Evolutionary conservation across 2,888 invertebrate genomes (phyloP), one percentile per base, ranked within the genome.

Genomic region (Seira ritae): DNA sequence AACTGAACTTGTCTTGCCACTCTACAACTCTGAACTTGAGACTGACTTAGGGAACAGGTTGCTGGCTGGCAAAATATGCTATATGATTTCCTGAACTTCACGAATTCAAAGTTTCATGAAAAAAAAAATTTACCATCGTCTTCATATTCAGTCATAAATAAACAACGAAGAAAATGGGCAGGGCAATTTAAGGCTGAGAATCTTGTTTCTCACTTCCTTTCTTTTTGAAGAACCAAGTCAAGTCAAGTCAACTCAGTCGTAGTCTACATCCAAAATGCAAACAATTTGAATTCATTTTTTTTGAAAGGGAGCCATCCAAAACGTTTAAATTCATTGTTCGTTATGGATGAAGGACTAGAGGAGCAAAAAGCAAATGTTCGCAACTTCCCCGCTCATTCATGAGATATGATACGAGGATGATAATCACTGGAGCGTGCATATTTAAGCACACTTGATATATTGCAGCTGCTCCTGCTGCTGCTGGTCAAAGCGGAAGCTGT

Each of bases 371-470:
- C 76, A 72, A 2, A 74, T 71, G 81, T 81, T 81, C 79, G 37
- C 73, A 75, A 75, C 81, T 67, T 76, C 76, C 81, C 81, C 10
- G 20, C 76, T 76, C 55, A 67, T 81, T n/a, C n/a, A n/a, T n/a
- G n/a, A n/a, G n/a, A n/a, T n/a, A n/a, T n/a, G n/a, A n/a, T n/a
- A n/a, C n/a, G n/a, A n/a, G n/a, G n/a, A 67, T 81, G 55, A 67
- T 67, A 72, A 72, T 76, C 81, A 81, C 81, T 81, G 76, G 76
- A 70, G 81, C 81, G 68, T 72, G 12, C 42, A 12, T 42, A n/a
- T n/a, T n/a, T n/a, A n/a, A n/a, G 22, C 69, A 62, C 68, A 23
- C 65, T 12, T 67, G 66, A 37, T 76, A 15, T 23, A 22, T 19
- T 76, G 67, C 81, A 81, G 71, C 70, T 81, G 76, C 76, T 71